Evolutionary conservation across 2,888 invertebrate genomes (phyloP).

Genomic region (Tenthredo amoena): DNA sequence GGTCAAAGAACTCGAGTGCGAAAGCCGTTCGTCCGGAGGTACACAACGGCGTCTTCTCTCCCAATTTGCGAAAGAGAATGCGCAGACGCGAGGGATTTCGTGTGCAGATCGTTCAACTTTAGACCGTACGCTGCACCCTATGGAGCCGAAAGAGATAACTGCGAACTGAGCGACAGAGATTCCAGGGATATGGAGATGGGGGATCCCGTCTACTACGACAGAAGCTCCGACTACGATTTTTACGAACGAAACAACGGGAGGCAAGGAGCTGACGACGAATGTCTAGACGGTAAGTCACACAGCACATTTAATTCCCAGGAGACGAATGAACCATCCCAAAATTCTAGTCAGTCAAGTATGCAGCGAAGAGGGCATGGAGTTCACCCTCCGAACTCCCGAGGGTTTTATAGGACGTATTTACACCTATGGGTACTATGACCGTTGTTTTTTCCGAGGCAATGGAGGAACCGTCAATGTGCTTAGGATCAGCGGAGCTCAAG

Average conservation of each 20-base stretch:
- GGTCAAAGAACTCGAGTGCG: slow-evolving; percentile 89
- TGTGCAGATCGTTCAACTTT: slow-evolving; percentile 93
- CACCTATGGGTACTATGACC: slow-evolving; percentile 94
- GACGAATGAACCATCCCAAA: slow-evolving; percentile 23
- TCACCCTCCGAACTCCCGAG: slow-evolving; percentile 92
- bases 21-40: slow-evolving; percentile 87
- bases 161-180: slow-evolving; percentile 93
- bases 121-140: slow-evolving; percentile 84
- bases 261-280: slow-evolving; percentile 86
- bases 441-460: slow-evolving; percentile 94
- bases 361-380: slow-evolving; percentile 97
- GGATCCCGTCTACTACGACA: slow-evolving; percentile 92
- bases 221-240: slow-evolving; percentile 90
- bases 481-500: slow-evolving; percentile 92
- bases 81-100: slow-evolving; percentile 89
- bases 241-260: slow-evolving; percentile 89
- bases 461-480: slow-evolving; percentile 91
- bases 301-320: neutral
- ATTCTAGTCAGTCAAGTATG: slow-evolving; percentile 91
- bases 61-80: slow-evolving; percentile 93
- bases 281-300: slow-evolving; percentile 88
- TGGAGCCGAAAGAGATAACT: slow-evolving; percentile 88
- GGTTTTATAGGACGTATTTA: slow-evolving; percentile 94
- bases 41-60: slow-evolving; percentile 86
- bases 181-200: slow-evolving; percentile 91